Percentiles rank a stretch among this genome's conserved stretches.
Conservation (phyloP, 2,797 vertebrate species). For the Danio tinwini region DNA sequence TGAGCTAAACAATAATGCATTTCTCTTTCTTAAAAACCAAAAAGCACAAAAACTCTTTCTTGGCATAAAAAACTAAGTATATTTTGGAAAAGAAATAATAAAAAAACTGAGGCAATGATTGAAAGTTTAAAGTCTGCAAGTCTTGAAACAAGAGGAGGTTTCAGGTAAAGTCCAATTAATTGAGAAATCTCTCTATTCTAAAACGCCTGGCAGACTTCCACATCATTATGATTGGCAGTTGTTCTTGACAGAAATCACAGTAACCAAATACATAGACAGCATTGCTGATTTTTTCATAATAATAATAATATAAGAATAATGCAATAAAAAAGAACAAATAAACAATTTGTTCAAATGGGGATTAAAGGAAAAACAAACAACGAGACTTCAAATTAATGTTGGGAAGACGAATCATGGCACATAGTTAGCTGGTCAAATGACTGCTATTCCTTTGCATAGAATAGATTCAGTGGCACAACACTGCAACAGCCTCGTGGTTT, state of each 20-base stretch:
- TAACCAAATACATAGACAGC: conserved; percentile 70
- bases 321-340: conserved; percentile 45
- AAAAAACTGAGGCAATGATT: background rate
- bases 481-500: conserved; percentile 66
- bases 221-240: conserved; percentile 79
- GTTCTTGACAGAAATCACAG: conserved; percentile 76
- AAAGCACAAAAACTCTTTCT: background rate
- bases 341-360: conserved; percentile 73
- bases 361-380: conserved; percentile 69
- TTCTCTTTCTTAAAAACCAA: background rate
- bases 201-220: conserved; percentile 73
- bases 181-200: conserved; percentile 60
- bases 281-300: conserved; percentile 68
- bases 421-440: conserved; percentile 84
- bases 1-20: background rate
- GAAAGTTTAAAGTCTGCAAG: conserved; percentile 65
- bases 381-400: conserved; percentile 64
- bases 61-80: conserved; percentile 42
- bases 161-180: conserved; percentile 33
- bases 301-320: conserved; percentile 63
- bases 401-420: conserved; percentile 89
- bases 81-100: conserved; percentile 24
- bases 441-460: conserved; percentile 88
- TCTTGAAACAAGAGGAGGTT: conserved; percentile 70
- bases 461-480: conserved; percentile 75